Evolutionary conservation across 30 jellyfish, hydroid and myxozoan species (phyloP).

Genomic region (Clytia hemisphaerica): DNA sequence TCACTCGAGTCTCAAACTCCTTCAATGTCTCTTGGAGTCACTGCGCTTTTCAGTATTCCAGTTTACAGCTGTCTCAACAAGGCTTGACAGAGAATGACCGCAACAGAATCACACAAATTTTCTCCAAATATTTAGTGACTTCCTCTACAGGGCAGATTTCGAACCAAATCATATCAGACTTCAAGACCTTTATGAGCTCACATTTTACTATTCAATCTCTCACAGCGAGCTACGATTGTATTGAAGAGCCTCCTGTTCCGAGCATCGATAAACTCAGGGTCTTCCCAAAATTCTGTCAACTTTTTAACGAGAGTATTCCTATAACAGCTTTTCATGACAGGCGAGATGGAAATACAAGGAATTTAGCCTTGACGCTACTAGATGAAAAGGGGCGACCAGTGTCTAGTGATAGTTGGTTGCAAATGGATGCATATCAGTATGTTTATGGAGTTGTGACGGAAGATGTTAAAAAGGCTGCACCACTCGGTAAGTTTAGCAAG

Average conservation of each 20-base stretch:
- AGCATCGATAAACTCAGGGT: neutral
- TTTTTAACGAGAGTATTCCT: constrained; percentile 39
- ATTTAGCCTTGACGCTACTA: constrained; percentile 31
- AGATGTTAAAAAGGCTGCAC: constrained; percentile 31
- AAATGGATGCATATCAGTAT: constrained; percentile 39
- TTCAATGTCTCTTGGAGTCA: constrained; percentile 23
- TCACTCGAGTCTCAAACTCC: constrained; percentile 1
- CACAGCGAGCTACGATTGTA: constrained; percentile 59
- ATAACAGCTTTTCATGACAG: constrained; percentile 42
- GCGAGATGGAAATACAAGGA: constrained; percentile 60
- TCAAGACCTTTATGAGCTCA: neutral
- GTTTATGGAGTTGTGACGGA: constrained; percentile 67
- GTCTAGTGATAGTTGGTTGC: constrained; percentile 78
- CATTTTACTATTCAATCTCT: constrained; percentile 6
- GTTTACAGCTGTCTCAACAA: neutral
- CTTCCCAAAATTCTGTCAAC: constrained; percentile 53
- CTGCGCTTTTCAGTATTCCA: constrained; percentile 18
- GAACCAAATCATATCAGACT: neutral
- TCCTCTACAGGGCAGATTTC: constrained; percentile 14
- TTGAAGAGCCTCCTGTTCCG: constrained; percentile 73
- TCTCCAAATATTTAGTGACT: constrained; percentile 44
- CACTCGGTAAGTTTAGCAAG: too few species aligned
- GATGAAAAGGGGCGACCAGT: constrained; percentile 41
- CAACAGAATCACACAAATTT: constrained; percentile 1
- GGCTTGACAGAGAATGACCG: constrained; percentile 33